phyloP scores from a whole-genome alignment of 2,797 vertebrate genomes.

The Parambassis ranga region DNA sequence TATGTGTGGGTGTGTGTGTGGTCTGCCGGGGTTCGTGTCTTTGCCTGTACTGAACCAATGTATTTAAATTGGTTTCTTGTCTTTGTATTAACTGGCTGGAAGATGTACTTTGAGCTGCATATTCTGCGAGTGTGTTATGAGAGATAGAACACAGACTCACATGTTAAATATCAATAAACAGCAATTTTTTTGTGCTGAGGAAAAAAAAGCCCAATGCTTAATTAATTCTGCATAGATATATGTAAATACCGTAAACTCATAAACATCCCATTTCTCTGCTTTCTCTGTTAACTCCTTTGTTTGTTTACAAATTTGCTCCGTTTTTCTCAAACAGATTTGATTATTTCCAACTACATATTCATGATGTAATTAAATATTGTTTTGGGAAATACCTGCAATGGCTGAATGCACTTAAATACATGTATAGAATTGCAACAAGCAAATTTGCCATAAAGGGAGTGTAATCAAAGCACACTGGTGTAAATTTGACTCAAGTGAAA shows the following conservation, averaged over 20 bases:
- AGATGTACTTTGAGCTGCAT: not conserved
- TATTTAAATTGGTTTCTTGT: conserved; percentile 23
- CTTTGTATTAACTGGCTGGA: conserved; percentile 2
- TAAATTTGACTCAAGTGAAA: conserved; percentile 5
- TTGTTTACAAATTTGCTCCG: not conserved
- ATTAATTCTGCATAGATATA: conserved; percentile 50
- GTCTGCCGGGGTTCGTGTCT: conserved; percentile 14
- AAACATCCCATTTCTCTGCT: conserved; percentile 33
- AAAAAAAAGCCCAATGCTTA: too few relatives aligned
- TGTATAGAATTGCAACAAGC: not conserved
- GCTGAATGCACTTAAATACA: not conserved
- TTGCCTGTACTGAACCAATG: not conserved
- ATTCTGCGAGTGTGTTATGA: not conserved
- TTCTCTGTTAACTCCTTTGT: conserved; percentile 7
- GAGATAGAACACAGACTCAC: not conserved
- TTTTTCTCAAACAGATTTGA: conserved; percentile 10
- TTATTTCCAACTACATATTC: not conserved
- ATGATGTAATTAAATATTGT: not conserved
- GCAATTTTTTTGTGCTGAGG: too few relatives aligned
- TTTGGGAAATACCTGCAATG: not conserved
- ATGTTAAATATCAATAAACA: conserved; percentile 47
- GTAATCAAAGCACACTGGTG: not conserved
- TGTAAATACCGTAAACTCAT: conserved; percentile 50
- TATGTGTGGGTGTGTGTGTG: conserved; percentile 36
- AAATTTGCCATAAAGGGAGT: not conserved